These are phyloP conservation scores for Hippolais icterina DNA, from an alignment of 2,113 vertebrate species.

Conservation along the genomic window DNA sequence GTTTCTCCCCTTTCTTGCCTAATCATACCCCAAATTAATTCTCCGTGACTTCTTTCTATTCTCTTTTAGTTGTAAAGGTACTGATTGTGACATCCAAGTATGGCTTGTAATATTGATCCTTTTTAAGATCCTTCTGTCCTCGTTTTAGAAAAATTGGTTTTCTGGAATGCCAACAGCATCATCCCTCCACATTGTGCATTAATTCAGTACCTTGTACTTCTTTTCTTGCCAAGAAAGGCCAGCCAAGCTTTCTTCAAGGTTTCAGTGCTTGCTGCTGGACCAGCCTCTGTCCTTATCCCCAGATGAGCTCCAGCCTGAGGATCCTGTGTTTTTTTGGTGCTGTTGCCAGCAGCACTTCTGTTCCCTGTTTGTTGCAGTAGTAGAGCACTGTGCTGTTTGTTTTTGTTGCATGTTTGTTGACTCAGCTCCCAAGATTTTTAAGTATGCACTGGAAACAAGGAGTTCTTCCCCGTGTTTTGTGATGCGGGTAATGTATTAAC, in stretches of 20 bases:
- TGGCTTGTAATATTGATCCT: not conserved
- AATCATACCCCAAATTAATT: not conserved
- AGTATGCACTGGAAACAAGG: not conserved
- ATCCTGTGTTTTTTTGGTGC: not conserved
- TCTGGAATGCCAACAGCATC: not conserved
- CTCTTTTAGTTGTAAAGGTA: not conserved
- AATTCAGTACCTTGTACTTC: not conserved
- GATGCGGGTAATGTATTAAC: not conserved
- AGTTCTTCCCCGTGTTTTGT: not conserved
- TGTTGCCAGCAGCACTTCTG: not conserved
- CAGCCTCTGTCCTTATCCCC: not conserved
- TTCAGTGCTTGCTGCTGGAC: not conserved
- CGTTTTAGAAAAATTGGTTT: not conserved
- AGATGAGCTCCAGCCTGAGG: not conserved
- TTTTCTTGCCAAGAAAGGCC: not conserved
- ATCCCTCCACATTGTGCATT: not conserved
- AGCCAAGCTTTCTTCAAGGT: not conserved
- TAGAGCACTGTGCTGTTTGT: not conserved
- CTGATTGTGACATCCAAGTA: not conserved
- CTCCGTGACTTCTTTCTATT: not conserved
- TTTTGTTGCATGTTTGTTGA: not conserved
- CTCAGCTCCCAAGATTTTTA: not conserved
- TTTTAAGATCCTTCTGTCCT: not conserved
- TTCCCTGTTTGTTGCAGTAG: not conserved
- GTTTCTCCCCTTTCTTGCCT: not conserved